Percentiles rank a stretch among this genome's conserved stretches.
Evolutionary conservation across 2,113 vertebrate genomes (phyloP).

Genomic region (Rhinoptilus africanus): DNA sequence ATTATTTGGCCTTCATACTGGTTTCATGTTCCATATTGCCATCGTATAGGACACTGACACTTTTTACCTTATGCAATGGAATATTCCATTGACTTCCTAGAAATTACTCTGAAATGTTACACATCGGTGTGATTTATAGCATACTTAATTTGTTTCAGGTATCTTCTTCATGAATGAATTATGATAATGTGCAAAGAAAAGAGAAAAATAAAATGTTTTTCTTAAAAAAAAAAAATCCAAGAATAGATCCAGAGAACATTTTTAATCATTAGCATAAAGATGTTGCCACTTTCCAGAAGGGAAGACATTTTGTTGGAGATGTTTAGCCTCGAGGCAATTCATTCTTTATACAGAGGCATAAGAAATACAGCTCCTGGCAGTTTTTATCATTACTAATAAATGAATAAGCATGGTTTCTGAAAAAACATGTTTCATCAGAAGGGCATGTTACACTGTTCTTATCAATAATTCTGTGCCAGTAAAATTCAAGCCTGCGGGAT

Average conservation of each 20-base stretch:
- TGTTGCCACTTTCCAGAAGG: slow-evolving; percentile 32
- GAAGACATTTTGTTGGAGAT: slow-evolving; percentile 33
- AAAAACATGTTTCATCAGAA: slow-evolving; percentile 48
- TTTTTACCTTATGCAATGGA: neutral
- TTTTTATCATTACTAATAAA: slow-evolving; percentile 63
- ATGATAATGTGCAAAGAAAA: neutral
- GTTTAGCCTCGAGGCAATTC: slow-evolving; percentile 58
- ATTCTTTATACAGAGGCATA: slow-evolving; percentile 54
- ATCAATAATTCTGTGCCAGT: slow-evolving; percentile 64
- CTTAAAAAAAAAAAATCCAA: neutral
- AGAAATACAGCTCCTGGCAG: slow-evolving; percentile 54
- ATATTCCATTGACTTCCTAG: neutral
- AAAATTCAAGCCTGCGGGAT: slow-evolving; percentile 29
- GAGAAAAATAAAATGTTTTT: neutral
- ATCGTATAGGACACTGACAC: rapidly evolving
- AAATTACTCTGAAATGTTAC: neutral
- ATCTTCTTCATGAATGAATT: slow-evolving; percentile 6
- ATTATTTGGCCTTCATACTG: neutral
- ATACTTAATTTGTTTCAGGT: neutral
- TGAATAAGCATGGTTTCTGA: slow-evolving; percentile 39
- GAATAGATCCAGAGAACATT: slow-evolving; percentile 1
- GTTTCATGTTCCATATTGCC: neutral
- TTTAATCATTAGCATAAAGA: slow-evolving; percentile 59
- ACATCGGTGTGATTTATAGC: neutral
- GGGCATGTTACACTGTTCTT: slow-evolving; percentile 43